Evolutionary conservation across 1,140 invertebrate genomes (phyloP).

Genomic region (Drosophila azteca): DNA sequence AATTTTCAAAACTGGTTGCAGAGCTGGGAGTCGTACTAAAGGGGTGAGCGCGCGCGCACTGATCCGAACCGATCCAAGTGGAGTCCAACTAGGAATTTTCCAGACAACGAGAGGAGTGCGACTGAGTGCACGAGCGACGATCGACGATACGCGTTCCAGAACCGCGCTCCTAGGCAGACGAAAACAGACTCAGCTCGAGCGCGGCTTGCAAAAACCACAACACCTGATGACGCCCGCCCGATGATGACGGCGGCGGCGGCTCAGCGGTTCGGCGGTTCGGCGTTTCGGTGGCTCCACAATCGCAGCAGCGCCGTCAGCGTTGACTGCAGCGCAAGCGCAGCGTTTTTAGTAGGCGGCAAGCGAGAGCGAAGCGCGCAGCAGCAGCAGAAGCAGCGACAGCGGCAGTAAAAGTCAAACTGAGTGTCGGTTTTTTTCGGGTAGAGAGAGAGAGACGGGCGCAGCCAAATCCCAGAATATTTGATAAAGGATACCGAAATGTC

Average conservation of each 20-base stretch:
- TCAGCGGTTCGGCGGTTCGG: slow-evolving; percentile 21
- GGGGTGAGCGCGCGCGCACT: slow-evolving; percentile 11
- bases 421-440: slow-evolving; percentile 5
- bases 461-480: too few relatives aligned
- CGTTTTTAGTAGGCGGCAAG: slow-evolving; percentile 51
- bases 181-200: slow-evolving; percentile 71
- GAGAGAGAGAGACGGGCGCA: too few relatives aligned
- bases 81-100: slow-evolving; percentile 29
- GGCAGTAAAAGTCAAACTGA: slow-evolving; percentile 51
- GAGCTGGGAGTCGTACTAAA: too few relatives aligned
- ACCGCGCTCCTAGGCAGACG: slow-evolving; percentile 78
- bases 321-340: slow-evolving; percentile 21
- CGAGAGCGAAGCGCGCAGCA: slow-evolving; percentile 16
- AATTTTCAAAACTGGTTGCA: slow-evolving; percentile 40
- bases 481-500: too few relatives aligned
- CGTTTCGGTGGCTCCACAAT: slow-evolving; percentile 3
- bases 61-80: slow-evolving; percentile 35
- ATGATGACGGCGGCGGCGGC: neutral
- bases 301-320: slow-evolving; percentile 23
- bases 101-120: slow-evolving; percentile 25
- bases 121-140: too few relatives aligned
- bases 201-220: slow-evolving; percentile 79
- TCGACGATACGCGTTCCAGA: slow-evolving; percentile 69
- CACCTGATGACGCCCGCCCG: slow-evolving; percentile 63
- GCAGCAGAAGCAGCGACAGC: slow-evolving; percentile 17